A percentile compares a stretch with the other conserved stretches of the same genome.
Evolutionary conservation across 2,888 invertebrate genomes (phyloP).

Genomic region (Stenodera caucasica): DNA sequence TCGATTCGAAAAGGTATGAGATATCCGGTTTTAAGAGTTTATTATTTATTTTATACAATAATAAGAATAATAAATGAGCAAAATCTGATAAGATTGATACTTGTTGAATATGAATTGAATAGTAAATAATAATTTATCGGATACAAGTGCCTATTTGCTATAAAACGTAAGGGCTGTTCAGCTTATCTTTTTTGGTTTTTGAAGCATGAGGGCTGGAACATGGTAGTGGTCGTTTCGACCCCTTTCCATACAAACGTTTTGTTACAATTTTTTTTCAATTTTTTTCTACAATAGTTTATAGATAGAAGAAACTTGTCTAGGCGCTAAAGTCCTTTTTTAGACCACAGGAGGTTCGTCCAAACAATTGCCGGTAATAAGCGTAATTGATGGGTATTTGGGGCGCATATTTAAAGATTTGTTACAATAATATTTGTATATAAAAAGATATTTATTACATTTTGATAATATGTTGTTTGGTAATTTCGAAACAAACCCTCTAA

Average conservation of each 20-base stretch:
- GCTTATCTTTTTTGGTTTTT: conserved; percentile 20
- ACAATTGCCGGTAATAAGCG: conserved; percentile 44
- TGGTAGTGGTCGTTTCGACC: conserved; percentile 30
- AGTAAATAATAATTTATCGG: conserved; percentile 11
- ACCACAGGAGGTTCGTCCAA: conserved; percentile 31
- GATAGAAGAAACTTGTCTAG: conserved; percentile 21
- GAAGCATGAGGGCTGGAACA: conserved; percentile 19
- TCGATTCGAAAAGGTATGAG: no score
- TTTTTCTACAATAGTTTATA: conserved; percentile 25
- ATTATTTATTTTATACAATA: no score
- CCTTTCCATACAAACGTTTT: conserved; percentile 31
- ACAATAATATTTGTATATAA: conserved; percentile 22
- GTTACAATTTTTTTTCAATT: conserved; percentile 28
- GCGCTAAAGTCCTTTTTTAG: conserved; percentile 21
- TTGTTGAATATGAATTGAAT: neutral
- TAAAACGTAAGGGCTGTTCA: conserved; percentile 15
- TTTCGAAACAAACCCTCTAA: neutral
- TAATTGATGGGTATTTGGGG: conserved; percentile 39
- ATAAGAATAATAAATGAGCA: neutral
- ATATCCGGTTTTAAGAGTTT: neutral
- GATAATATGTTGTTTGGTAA: conserved; percentile 15
- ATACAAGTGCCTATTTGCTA: conserved; percentile 14
- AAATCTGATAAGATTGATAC: conserved; percentile 6
- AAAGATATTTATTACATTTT: conserved; percentile 18
- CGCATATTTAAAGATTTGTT: conserved; percentile 33